A percentile compares a stretch with the other conserved stretches of the same genome.
phyloP scores from a whole-genome alignment of 2,113 vertebrate genomes.

The Regulus satrapa region DNA sequence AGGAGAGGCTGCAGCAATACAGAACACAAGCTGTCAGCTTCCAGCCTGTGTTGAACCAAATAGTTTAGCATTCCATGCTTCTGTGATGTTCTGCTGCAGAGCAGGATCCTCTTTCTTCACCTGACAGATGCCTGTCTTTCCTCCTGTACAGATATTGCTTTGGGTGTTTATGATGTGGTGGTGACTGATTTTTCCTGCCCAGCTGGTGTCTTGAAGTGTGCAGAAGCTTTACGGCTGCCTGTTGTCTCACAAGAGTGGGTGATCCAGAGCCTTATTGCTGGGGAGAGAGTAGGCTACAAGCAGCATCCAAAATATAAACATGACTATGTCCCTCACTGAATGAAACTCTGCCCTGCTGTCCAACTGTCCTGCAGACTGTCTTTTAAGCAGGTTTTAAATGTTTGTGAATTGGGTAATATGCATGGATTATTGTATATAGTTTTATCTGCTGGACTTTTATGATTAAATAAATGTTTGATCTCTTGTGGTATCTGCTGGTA shows the following conservation, averaged over 20 bases:
- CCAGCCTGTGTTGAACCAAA: background rate
- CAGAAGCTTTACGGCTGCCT: conserved; percentile 79
- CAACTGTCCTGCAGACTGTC: conserved; percentile 60
- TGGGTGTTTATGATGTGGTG: conserved; percentile 86
- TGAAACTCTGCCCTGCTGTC: conserved; percentile 18
- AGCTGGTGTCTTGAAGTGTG: conserved; percentile 76
- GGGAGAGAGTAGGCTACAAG: conserved; percentile 81
- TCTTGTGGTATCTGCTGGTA: conserved; percentile 78
- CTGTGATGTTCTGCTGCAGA: background rate
- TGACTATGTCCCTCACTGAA: conserved; percentile 70
- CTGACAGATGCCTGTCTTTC: conserved; percentile 15
- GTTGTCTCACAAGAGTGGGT: conserved; percentile 93
- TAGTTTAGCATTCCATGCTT: background rate
- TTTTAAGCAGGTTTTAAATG: conserved; percentile 76
- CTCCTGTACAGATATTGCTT: conserved; percentile 77
- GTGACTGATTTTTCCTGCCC: conserved; percentile 85
- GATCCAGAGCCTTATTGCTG: conserved; percentile 90
- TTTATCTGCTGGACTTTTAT: conserved; percentile 89
- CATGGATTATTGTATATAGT: conserved; percentile 93
- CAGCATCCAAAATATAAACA: conserved; percentile 84
- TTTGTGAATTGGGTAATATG: conserved; percentile 78
- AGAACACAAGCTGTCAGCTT: background rate
- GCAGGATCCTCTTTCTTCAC: background rate
- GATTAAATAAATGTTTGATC: conserved; percentile 85
- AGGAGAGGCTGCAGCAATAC: background rate